Evolutionary conservation across 2,797 vertebrate species (phyloP), one percentile per base, ranked within the genome.

Genomic region (Astyanax mexicanus): DNA sequence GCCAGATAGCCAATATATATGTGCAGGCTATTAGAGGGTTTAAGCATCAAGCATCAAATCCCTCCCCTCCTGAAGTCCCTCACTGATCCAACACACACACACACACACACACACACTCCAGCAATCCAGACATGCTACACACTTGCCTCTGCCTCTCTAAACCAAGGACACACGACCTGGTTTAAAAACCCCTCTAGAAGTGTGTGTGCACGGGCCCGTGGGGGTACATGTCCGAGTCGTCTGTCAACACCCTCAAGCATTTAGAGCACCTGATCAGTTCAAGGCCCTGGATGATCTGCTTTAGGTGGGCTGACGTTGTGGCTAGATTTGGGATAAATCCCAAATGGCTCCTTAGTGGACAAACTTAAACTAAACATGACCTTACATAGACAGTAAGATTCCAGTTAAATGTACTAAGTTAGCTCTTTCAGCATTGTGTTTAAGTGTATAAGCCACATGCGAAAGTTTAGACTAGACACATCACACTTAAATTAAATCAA

Each of bases 1-100:
- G 87, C 66, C 17, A 84, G 75, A 78, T 76, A 87, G 84, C 8
- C 64, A 81, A 47, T 77, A 69, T 58, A 86, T 87, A 84, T 86
- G 85, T 81, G 87, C 79, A 79, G 89, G 85, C 86, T 85, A 86
- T 89, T 90, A 89, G 83, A 11, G 90, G 90, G 86, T 87, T 91
- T 90, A 92, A 87, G 87, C 85, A 86, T 89, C 86, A n/a, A n/a
- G 89, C 87, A 90, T 92, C n/a, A n/a, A n/a, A n/a, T n/a, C n/a
- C 91, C 91, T 88, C 74, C 87, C 83, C 62, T 70, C 79, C 86
- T 90, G 91, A 87, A 87, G 89, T 83, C 57, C 47, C 70, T 83
- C 74, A 82, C 77, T 82, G 82, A 72, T 80, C 66, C 45, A 75
- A 83, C 88, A 89, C 89, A 85, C 91, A 87, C 81, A 91, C 92